Evolutionary conservation across 2,797 vertebrate species (phyloP).

Genomic region (Hemibagrus guttatus): DNA sequence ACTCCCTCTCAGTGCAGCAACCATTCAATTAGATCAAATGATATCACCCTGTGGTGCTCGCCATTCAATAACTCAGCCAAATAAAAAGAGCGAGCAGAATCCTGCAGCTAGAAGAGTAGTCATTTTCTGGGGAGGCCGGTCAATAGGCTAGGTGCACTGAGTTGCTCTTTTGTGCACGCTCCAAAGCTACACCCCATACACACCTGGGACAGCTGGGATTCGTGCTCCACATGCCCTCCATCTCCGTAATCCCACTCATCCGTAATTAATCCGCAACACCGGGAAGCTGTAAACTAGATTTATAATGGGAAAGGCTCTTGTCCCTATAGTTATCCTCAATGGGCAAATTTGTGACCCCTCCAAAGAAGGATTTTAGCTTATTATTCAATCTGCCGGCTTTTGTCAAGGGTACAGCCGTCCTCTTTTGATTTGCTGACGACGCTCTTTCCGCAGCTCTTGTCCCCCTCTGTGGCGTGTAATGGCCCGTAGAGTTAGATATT

Average conservation of each 20-base stretch:
- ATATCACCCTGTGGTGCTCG: constrained; percentile 60
- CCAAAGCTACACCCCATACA: constrained; percentile 32
- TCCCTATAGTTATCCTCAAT: constrained; percentile 82
- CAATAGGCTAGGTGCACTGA: constrained; percentile 42
- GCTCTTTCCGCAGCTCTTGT: constrained; percentile 63
- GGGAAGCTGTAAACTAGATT: constrained; percentile 88
- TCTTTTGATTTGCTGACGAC: constrained; percentile 74
- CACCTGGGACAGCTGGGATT: constrained; percentile 46
- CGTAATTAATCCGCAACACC: constrained; percentile 87
- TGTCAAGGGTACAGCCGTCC: constrained; percentile 74
- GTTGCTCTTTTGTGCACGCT: constrained; percentile 51
- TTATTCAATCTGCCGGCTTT: constrained; percentile 84
- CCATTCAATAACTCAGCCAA: constrained; percentile 65
- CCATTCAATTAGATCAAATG: constrained; percentile 66
- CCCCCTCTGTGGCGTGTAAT: constrained; percentile 48
- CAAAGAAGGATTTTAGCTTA: constrained; percentile 87
- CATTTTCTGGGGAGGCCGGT: constrained; percentile 47
- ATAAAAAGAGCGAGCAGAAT: constrained; percentile 62
- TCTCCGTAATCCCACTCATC: constrained; percentile 92
- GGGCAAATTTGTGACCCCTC: constrained; percentile 76
- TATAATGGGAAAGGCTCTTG: constrained; percentile 83
- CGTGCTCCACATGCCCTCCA: constrained; percentile 54
- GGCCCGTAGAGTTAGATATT: constrained; percentile 50
- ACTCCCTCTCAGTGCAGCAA: constrained; percentile 43
- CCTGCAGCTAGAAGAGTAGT: constrained; percentile 56